Evolutionary conservation across 2,797 vertebrate species (phyloP), one percentile per base, ranked within the genome.

Genomic region (Sebastes vulpes): DNA sequence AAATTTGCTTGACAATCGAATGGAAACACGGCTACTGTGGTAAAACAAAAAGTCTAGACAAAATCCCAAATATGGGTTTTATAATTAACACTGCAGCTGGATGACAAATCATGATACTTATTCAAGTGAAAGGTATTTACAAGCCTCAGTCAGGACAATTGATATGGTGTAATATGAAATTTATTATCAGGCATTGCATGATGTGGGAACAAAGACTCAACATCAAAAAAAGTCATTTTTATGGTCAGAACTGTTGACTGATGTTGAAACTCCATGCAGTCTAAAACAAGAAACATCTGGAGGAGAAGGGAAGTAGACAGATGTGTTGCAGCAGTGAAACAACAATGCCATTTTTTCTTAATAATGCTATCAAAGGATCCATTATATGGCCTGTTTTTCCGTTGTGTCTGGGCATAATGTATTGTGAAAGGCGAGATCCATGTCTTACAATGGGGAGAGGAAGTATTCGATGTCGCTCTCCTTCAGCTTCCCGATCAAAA

Each of bases 201-300:
- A 84, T 86, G 80, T 59, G 42, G 71, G 79, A 87, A 68, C 75
- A 72, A 81, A 87, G 71, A 56, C 54, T 63, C 21, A 23, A 87
- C 65, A 84, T 74, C 35, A 78, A 65, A 46, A 46, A 81, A 54
- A 64, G 71, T 66, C 1, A 23, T 77, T 83, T 86, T 75, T 70
- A 82, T 76, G 42, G 68, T 76, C 14, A 69, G 66, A 84, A 85
- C 79, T 79, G 68, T 81, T 77, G 77, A 75, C 78, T 84, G 83
- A 87, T 81, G 32, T 64, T 65, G 52, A 76, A 87, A 82, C 68
- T 73, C 57, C 59, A 72, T 53, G 64, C 79, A 76, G 72, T 29
- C 64, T 21, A 21, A 87, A 91, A 91, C 82, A 67, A 90, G 81
- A 85, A 83, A 82, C 86, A 90, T 93, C 83, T 93, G 93, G 70